Evolutionary conservation across 2,888 invertebrate species (phyloP).

Genomic region (Eupeodes luniger): DNA sequence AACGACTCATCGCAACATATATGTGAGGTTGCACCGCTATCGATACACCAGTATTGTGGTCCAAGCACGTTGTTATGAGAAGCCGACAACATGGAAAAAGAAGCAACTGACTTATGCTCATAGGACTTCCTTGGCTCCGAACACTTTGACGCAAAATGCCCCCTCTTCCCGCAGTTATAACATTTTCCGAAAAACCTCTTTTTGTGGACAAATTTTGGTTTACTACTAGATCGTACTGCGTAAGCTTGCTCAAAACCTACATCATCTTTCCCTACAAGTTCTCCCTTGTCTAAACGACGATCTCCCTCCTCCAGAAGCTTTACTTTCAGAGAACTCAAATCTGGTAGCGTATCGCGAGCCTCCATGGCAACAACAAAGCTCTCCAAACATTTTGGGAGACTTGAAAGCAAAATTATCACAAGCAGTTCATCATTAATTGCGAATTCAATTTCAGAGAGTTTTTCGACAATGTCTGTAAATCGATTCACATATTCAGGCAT

Average conservation of each 20-base stretch:
- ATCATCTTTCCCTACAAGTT: neutral
- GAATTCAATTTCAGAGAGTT: constrained; percentile 12
- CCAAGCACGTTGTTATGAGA: too few relatives aligned
- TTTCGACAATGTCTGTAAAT: constrained; percentile 16
- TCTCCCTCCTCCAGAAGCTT: constrained; percentile 36
- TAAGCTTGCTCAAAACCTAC: neutral
- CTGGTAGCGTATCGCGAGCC: neutral
- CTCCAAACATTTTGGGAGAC: constrained; percentile 7
- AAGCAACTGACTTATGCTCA: too few relatives aligned
- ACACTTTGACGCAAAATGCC: constrained; percentile 34
- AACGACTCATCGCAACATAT: too few relatives aligned
- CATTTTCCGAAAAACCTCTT: constrained; percentile 33
- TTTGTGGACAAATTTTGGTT: neutral
- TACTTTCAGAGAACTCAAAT: neutral
- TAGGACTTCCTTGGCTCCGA: too few relatives aligned
- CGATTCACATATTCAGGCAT: too few relatives aligned
- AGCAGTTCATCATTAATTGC: constrained; percentile 38
- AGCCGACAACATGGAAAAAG: too few relatives aligned
- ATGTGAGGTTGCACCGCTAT: too few relatives aligned
- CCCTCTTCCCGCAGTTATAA: constrained; percentile 49
- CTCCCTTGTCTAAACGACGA: neutral
- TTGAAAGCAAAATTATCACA: constrained; percentile 35
- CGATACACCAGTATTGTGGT: too few relatives aligned
- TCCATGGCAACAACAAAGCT: constrained; percentile 4
- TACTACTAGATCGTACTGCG: neutral